Percentiles rank a stretch among this genome's conserved stretches.
phyloP scores from a whole-genome alignment of 2,113 vertebrate genomes.

The Craseonycteris thonglongyai region DNA sequence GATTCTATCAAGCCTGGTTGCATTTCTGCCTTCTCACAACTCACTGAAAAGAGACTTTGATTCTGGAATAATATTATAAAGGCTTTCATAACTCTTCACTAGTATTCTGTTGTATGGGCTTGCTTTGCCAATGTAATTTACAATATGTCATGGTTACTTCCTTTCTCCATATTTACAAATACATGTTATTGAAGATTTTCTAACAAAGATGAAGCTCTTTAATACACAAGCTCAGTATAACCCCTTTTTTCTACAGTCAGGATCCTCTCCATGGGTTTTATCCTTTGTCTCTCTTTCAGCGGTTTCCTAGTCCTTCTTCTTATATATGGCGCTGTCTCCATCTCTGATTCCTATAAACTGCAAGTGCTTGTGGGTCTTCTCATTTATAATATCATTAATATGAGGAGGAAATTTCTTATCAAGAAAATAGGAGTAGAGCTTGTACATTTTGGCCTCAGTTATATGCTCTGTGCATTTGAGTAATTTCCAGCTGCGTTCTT shows the following conservation, averaged over 20 bases:
- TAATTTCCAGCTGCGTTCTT: neutral
- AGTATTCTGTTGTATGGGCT: neutral
- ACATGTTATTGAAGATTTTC: neutral
- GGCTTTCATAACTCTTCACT: conserved; percentile 24
- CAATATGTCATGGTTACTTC: neutral
- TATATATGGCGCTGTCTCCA: neutral
- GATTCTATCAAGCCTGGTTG: conserved; percentile 35
- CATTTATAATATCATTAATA: neutral
- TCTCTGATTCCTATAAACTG: neutral
- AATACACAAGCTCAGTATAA: neutral
- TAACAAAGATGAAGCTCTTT: neutral
- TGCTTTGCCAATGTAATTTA: conserved; percentile 48
- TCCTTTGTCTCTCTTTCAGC: neutral
- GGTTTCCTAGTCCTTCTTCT: neutral
- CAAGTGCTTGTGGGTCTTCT: neutral
- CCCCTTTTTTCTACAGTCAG: neutral
- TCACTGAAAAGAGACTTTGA: conserved; percentile 11
- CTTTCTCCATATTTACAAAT: neutral
- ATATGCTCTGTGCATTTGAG: neutral
- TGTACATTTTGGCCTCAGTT: neutral
- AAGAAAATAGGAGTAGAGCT: neutral
- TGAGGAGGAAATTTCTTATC: neutral
- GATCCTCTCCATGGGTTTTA: neutral
- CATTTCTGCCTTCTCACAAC: conserved; percentile 4
- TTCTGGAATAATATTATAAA: conserved; percentile 56